phyloP scores from a whole-genome alignment of 2,888 invertebrate genomes.

The Acheta domesticus region DNA sequence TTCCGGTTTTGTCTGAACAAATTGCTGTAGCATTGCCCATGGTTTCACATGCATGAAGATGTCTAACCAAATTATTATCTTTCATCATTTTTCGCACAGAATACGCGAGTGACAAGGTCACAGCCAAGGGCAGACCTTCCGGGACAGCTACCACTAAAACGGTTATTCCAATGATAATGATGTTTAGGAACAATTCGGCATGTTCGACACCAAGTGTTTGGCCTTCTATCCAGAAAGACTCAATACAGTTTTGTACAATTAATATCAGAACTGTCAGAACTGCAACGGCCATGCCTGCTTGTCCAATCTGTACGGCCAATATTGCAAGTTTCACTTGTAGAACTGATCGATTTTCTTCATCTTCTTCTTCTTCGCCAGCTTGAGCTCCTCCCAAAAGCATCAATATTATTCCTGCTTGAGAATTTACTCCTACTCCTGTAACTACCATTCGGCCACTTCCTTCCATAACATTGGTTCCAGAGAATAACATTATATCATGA shows the following conservation, averaged over 20 bases:
- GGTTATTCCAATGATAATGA: constrained; percentile 63
- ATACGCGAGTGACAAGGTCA: constrained; percentile 60
- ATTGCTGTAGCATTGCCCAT: constrained; percentile 64
- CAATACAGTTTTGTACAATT: constrained; percentile 57
- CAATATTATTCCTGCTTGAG: constrained; percentile 65
- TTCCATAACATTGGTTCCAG: constrained; percentile 67
- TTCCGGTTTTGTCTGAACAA: constrained; percentile 66
- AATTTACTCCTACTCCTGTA: constrained; percentile 63
- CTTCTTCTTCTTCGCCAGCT: constrained; percentile 44
- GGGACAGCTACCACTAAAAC: constrained; percentile 62
- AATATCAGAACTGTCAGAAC: constrained; percentile 61
- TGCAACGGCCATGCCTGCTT: constrained; percentile 62
- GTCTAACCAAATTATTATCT: constrained; percentile 61
- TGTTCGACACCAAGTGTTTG: constrained; percentile 47
- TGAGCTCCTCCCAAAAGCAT: constrained; percentile 57
- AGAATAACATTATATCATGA: constrained; percentile 55
- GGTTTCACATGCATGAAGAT: constrained; percentile 63
- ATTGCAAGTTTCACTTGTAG: constrained; percentile 63
- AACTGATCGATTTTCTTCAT: constrained; percentile 49
- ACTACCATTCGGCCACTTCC: constrained; percentile 64
- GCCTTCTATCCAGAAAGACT: constrained; percentile 52
- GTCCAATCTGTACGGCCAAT: constrained; percentile 65
- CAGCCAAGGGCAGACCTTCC: constrained; percentile 60
- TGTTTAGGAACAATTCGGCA: constrained; percentile 56
- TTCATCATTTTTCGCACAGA: constrained; percentile 63